phyloP scores from a whole-genome alignment of 2,888 invertebrate species.

The Sinotaia quadrata region DNA sequence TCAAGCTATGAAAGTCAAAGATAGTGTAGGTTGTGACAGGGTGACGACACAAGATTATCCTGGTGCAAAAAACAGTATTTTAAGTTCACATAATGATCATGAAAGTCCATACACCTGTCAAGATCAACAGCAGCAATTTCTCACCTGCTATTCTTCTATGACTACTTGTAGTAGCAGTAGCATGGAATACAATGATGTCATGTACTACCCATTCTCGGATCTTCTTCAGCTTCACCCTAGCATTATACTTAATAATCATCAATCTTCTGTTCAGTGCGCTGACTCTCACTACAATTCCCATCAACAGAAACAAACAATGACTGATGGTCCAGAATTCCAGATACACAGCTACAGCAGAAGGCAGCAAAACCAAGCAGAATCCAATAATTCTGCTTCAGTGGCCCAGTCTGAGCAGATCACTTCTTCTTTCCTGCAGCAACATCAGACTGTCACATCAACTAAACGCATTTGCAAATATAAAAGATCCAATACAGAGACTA shows the following conservation, averaged over 20 bases:
- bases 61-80: not conserved
- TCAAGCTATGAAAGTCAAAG: not conserved
- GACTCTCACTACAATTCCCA: constrained; percentile 8
- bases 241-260: not conserved
- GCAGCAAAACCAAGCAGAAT: not conserved
- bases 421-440: constrained; percentile 7
- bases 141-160: not conserved
- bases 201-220: constrained; percentile 26
- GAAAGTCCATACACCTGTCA: not conserved
- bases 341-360: not conserved
- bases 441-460: not conserved
- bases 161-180: not conserved
- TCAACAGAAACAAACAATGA: not conserved
- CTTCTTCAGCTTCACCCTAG: constrained; percentile 24
- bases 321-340: not conserved
- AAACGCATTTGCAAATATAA: not conserved
- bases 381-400: not conserved
- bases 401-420: constrained; percentile 41
- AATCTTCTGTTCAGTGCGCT: constrained; percentile 8
- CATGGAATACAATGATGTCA: not conserved
- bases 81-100: not conserved
- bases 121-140: constrained; percentile 12
- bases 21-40: not conserved
- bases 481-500: no score
- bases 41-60: not conserved